phyloP scores from a whole-genome alignment of 2,797 vertebrate genomes.

The Enteromius paludinosus region DNA sequence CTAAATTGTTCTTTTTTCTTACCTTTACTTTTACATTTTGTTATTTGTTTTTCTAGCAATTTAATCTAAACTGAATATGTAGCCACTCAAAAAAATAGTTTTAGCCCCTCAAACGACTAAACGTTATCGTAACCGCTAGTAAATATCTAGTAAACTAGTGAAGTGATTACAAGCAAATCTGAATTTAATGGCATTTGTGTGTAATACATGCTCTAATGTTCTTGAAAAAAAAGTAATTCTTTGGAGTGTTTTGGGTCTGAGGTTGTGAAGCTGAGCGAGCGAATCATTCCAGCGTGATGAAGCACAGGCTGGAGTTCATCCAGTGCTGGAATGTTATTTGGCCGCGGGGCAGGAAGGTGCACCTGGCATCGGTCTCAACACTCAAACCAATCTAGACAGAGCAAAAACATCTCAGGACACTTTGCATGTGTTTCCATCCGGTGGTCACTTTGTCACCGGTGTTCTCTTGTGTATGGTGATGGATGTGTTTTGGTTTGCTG shows the following conservation, averaged over 20 bases:
- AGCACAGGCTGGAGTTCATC: background rate
- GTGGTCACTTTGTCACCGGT: background rate
- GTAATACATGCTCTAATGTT: background rate
- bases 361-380: slow-evolving; percentile 19
- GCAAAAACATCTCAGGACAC: background rate
- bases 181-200: background rate
- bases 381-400: background rate
- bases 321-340: slow-evolving; percentile 30
- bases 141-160: no score
- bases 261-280: background rate
- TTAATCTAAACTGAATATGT: no score
- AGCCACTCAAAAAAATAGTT: no score
- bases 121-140: no score
- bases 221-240: background rate
- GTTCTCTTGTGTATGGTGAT: background rate
- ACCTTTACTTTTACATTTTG: no score
- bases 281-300: background rate
- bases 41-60: no score
- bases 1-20: no score
- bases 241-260: background rate
- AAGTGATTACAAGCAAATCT: background rate
- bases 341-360: slow-evolving; percentile 22
- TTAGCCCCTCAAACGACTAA: no score
- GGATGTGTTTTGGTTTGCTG: background rate
- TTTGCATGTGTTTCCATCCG: background rate